Base-by-base conservation (phyloP, 2,113 vertebrate genomes). In the Psittacus erithacus region DNA sequence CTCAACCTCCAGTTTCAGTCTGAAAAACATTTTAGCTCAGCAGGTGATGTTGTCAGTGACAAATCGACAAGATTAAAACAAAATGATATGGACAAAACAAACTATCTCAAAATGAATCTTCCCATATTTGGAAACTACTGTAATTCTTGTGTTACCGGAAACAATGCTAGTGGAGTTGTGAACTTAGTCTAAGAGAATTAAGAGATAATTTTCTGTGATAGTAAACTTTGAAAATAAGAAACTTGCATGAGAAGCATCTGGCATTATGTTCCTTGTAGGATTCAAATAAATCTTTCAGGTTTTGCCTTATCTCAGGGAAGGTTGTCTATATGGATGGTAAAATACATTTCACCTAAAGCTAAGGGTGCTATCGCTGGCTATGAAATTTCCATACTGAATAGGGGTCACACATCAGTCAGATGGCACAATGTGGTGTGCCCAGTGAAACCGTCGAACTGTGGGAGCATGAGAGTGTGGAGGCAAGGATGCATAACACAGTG, bases 1-100 rank as follows among this genome's bases (percentile, higher is more conserved):
- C 93, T 79, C 67, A 96, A 86, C 63, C 86, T 96, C 79, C 82
- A 82, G 28, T 80, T 95, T 96, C 75, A 87, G 63, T 38, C 63
- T 85, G 80, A 88, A 95, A 97, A 97, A 94, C 80, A 95, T 95
- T 96, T 91, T 93, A 95, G 88, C 92, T 96, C 96, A 97, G 95
- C 95, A 96, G 95, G 82, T 96, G 95, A 90, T 97, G 73, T 88
- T 97, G 97, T 96, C 97, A 97, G 84, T 96, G 96, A 97, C 84
- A 96, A 96, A 97, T 97, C 90, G 88, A 93, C 65, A 92, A 92
- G 88, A 94, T 96, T 95, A 97, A 95, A 97, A 96, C 90, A 85
- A 96, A 97, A 82, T 85, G 86, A 96, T 90, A 69, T 90, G 77
- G 88, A 92, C 88, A 96, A 92, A 96, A 76, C 11, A 93, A 95